Conservation (phyloP, 2,888 invertebrate genomes). For the Latheticus oryzae region DNA sequence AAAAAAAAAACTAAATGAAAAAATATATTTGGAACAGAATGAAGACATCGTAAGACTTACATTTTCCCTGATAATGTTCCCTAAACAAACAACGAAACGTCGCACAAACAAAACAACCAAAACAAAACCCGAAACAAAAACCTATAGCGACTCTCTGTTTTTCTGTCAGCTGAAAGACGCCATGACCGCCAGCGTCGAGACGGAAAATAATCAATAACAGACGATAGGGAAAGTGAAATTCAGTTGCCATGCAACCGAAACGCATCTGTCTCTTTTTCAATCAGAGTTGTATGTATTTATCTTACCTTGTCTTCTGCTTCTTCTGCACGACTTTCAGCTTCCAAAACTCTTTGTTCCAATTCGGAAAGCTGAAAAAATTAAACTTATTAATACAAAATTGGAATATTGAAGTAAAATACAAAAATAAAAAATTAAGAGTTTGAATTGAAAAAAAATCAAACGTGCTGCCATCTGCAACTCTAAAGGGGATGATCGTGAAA, state of each 20-base stretch:
- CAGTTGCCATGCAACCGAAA: constrained; percentile 63
- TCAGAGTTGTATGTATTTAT: constrained; percentile 10
- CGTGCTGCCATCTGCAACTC: constrained; percentile 22
- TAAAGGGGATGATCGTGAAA: constrained; percentile 2
- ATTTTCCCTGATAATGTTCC: constrained; percentile 55
- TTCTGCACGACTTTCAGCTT: constrained; percentile 92
- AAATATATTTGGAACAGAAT: too few species aligned
- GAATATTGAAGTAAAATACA: constrained; percentile 17
- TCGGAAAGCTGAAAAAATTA: constrained; percentile 87
- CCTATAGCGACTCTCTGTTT: constrained; percentile 55
- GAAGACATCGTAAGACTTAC: constrained; percentile 51
- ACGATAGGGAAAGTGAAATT: constrained; percentile 64
- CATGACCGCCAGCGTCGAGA: constrained; percentile 64
- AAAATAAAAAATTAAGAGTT: constrained; percentile 9
- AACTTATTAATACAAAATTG: constrained; percentile 41
- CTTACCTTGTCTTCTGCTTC: constrained; percentile 95
- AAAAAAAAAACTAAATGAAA: constrained; percentile 6
- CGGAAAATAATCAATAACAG: constrained; percentile 66
- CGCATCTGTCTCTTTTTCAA: constrained; percentile 33
- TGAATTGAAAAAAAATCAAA: constrained; percentile 6
- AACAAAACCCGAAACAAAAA: constrained; percentile 56
- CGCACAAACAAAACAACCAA: constrained; percentile 56
- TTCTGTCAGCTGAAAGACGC: constrained; percentile 66
- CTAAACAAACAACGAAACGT: constrained; percentile 52
- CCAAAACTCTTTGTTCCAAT: constrained; percentile 91